Evolutionary conservation across 2,888 invertebrate genomes (phyloP).

Genomic region (Drosophila kambysellisi): DNA sequence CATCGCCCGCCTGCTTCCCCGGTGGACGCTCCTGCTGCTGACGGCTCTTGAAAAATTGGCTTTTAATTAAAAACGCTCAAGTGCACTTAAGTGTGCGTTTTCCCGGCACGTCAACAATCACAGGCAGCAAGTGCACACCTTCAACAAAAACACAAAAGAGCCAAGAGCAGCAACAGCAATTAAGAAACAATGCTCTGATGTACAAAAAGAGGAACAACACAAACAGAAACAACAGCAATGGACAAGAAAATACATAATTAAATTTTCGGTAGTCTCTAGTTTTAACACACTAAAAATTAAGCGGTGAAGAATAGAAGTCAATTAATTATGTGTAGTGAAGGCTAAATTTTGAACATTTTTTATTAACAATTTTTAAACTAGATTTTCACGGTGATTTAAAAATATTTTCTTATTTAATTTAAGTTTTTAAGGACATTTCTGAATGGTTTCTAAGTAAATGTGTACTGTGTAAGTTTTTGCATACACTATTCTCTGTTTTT

Average conservation of each 20-base stretch:
- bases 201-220: constrained; percentile 13
- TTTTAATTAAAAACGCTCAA: constrained; percentile 80
- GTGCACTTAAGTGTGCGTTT: constrained; percentile 78
- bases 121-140: constrained; percentile 52
- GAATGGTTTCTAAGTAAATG: background rate
- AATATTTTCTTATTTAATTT: background rate
- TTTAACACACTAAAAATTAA: constrained; percentile 27
- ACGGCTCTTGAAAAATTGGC: constrained; percentile 71
- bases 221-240: constrained; percentile 18
- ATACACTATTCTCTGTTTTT: background rate
- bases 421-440: accelerated
- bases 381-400: background rate
- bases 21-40: constrained; percentile 30
- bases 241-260: constrained; percentile 16
- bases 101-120: constrained; percentile 74
- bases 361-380: background rate
- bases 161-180: constrained; percentile 50
- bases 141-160: constrained; percentile 32
- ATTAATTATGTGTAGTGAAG: background rate
- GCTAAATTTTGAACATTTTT: background rate
- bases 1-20: background rate
- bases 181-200: constrained; percentile 43
- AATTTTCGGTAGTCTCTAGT: constrained; percentile 8
- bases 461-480: background rate
- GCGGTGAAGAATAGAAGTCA: background rate